Percentiles rank a stretch among this genome's conserved stretches.
phyloP scores from a whole-genome alignment of 2,888 invertebrate genomes.

The Deilephila elpenor region DNA sequence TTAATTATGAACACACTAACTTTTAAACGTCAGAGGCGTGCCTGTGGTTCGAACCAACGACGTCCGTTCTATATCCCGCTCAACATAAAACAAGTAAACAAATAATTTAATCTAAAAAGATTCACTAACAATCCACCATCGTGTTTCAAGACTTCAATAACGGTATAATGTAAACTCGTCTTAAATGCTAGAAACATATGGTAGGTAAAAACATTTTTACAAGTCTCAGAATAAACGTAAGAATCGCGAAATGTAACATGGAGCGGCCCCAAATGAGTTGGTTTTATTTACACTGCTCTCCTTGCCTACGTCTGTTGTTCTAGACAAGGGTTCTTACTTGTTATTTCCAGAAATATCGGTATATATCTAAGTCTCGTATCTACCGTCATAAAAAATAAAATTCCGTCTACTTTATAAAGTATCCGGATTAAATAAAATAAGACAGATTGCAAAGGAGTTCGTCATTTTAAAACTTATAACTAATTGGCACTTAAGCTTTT shows the following conservation, averaged over 20 bases:
- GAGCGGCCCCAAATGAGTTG: constrained; percentile 13
- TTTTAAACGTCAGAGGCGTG: too few relatives aligned
- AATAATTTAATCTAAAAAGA: not conserved
- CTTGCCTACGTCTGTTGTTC: constrained; percentile 25
- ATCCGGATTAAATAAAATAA: too few relatives aligned
- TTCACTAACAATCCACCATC: not conserved
- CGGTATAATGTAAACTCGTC: not conserved
- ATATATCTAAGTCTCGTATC: not conserved
- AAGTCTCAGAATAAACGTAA: constrained; percentile 23
- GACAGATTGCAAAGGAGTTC: too few relatives aligned
- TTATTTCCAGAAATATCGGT: not conserved
- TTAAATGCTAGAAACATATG: constrained; percentile 7
- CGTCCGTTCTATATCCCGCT: not conserved
- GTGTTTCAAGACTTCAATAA: not conserved
- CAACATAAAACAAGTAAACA: not conserved
- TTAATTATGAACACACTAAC: too few relatives aligned
- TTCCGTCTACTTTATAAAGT: too few relatives aligned
- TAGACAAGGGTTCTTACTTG: not conserved
- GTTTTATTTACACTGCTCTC: constrained; percentile 30
- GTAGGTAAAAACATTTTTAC: constrained; percentile 15
- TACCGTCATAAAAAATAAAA: too few relatives aligned
- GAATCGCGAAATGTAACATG: constrained; percentile 20
- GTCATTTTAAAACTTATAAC: too few relatives aligned
- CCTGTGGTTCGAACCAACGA: too few relatives aligned
- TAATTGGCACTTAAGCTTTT: too few relatives aligned